Percentiles rank a stretch among this genome's conserved stretches.
Evolutionary conservation across 2,888 invertebrate species (phyloP).

Genomic region (Julus scanicus): DNA sequence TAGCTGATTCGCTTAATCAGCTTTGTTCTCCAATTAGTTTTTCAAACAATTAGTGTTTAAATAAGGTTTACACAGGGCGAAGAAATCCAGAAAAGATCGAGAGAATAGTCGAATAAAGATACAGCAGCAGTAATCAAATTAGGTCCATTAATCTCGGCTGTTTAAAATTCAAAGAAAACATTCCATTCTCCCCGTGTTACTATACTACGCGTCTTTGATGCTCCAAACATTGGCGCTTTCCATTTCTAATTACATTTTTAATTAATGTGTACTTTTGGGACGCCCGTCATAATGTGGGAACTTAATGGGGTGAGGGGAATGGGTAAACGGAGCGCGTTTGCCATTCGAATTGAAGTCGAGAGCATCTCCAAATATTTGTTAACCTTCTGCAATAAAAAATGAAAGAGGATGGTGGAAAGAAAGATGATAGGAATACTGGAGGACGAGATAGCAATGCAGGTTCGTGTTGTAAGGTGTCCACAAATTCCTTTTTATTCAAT

Average conservation of each 20-base stretch:
- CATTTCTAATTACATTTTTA: conserved; percentile 23
- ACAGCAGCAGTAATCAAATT: conserved; percentile 25
- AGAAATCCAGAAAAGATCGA: not conserved
- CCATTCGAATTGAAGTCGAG: conserved; percentile 34
- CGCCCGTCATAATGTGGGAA: conserved; percentile 39
- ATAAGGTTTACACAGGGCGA: conserved; percentile 17
- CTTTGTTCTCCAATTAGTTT: not conserved
- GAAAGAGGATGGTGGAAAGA: not conserved
- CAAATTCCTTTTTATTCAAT: not conserved
- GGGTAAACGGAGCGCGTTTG: conserved; percentile 30
- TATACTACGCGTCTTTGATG: not conserved
- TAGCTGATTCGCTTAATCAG: not conserved
- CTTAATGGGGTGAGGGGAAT: conserved; percentile 32
- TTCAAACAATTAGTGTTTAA: conserved; percentile 35
- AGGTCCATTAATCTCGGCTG: conserved; percentile 42
- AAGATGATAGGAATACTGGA: not conserved
- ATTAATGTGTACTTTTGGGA: conserved; percentile 42
- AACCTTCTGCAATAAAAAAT: conserved; percentile 32
- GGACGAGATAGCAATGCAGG: not conserved
- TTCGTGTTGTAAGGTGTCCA: not conserved
- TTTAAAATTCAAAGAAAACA: conserved; percentile 39
- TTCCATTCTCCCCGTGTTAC: not conserved
- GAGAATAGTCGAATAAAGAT: conserved; percentile 1
- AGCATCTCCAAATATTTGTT: conserved; percentile 42
- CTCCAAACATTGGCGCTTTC: not conserved